Percentiles rank a stretch among this genome's conserved stretches.
These are phyloP conservation scores for Puntigrus tetrazona DNA, from an alignment of 2,113 vertebrate species.

Conservation along the genomic window DNA sequence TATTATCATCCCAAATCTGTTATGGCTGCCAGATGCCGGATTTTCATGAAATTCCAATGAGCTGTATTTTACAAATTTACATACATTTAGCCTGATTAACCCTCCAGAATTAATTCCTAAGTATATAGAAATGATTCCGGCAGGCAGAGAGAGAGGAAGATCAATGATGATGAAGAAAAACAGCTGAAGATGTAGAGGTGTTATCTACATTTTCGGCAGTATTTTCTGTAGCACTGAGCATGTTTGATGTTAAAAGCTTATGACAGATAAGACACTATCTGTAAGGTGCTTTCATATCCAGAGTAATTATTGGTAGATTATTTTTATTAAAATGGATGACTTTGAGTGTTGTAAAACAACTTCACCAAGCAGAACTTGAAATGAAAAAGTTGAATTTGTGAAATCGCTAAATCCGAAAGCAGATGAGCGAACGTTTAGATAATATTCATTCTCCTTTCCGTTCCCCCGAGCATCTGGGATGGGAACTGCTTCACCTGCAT, in stretches of 20 bases:
- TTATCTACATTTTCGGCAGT: not conserved
- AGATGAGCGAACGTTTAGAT: not conserved
- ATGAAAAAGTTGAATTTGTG: not conserved
- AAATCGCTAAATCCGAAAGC: not conserved
- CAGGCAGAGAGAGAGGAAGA: not conserved
- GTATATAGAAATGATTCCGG: conserved; percentile 34
- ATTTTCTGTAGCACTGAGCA: not conserved
- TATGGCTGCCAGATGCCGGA: conserved; percentile 41
- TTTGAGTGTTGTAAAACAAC: not conserved
- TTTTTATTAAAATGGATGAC: not conserved
- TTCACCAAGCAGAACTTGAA: not conserved
- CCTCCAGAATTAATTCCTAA: conserved; percentile 49
- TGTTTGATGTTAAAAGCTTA: not conserved
- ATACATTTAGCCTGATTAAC: conserved; percentile 58
- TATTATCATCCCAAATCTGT: conserved; percentile 47
- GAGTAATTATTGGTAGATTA: not conserved
- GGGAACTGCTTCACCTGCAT: not conserved
- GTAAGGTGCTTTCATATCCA: not conserved
- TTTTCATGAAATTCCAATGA: conserved; percentile 55
- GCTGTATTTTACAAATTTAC: conserved; percentile 51
- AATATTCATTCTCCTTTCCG: not conserved
- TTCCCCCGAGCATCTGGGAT: not conserved
- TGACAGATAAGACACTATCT: not conserved
- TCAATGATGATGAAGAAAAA: not conserved
- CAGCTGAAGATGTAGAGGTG: not conserved